Percentiles rank a stretch among this genome's conserved stretches.
Evolutionary conservation across 2,797 vertebrate species (phyloP).

Genomic region (Enteromius viviparus): DNA sequence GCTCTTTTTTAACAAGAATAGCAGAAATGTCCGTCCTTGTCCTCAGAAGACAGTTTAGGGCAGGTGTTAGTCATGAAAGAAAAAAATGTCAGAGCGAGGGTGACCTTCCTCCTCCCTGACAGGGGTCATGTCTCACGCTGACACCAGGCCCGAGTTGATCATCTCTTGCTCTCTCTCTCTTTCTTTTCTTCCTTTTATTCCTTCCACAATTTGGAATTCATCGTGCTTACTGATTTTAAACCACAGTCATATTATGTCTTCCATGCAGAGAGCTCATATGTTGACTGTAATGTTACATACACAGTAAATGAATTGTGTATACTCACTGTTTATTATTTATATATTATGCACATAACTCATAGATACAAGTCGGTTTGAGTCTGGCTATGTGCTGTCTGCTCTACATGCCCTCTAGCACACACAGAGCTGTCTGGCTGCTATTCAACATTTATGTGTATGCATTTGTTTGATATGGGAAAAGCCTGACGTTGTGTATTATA

Average conservation of each 20-base stretch:
- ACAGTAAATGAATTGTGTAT: not conserved
- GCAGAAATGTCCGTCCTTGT: conserved; percentile 19
- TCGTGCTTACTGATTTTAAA: not conserved
- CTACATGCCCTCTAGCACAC: conserved; percentile 19
- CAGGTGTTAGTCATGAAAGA: not conserved
- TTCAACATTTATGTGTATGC: conserved; percentile 11
- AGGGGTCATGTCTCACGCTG: not conserved
- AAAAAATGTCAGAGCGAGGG: not conserved
- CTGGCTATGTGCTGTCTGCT: not conserved
- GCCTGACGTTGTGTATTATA: conserved; percentile 21
- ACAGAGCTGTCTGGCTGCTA: conserved; percentile 9
- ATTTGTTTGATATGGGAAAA: conserved; percentile 18
- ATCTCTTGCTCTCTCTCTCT: not conserved
- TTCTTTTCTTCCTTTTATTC: not conserved
- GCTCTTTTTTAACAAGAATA: not conserved
- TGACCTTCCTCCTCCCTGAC: conserved; percentile 17
- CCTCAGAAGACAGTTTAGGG: conserved; percentile 15
- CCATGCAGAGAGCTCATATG: not conserved
- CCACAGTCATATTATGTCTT: not conserved
- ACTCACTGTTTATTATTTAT: not conserved
- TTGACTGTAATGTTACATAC: not conserved
- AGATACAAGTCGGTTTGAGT: conserved; percentile 3
- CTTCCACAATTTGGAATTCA: not conserved
- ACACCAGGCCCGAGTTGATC: not conserved
- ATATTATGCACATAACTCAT: not conserved